Percentiles rank a stretch among this genome's conserved stretches.
These are phyloP conservation scores for Lapara coniferarum DNA, from an alignment of 2,888 invertebrate genomes.

Conservation along the genomic window DNA sequence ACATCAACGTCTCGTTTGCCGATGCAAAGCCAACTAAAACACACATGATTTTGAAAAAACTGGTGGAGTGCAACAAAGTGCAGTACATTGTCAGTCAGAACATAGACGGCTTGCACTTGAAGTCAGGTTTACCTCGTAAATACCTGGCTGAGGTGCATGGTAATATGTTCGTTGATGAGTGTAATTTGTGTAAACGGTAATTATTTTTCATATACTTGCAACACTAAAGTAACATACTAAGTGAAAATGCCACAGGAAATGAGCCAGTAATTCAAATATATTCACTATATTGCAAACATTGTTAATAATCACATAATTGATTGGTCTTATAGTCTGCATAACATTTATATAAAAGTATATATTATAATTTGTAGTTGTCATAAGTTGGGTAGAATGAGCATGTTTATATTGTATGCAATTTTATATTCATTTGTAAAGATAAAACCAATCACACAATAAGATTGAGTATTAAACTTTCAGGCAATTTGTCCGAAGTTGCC, in stretches of 20 bases:
- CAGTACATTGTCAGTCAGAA: conserved; percentile 98
- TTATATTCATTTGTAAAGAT: no score
- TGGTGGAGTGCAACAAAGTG: conserved; percentile 87
- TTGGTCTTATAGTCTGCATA: no score
- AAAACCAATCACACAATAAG: not conserved
- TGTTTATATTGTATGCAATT: no score
- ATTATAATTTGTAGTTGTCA: no score
- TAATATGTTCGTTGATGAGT: conserved; percentile 98
- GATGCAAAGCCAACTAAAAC: conserved; percentile 96
- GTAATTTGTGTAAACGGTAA: conserved; percentile 93
- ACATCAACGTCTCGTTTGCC: conserved; percentile 93
- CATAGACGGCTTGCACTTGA: conserved; percentile 98
- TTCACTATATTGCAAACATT: no score
- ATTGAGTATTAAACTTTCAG: conserved; percentile 67
- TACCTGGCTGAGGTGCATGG: conserved; percentile 97
- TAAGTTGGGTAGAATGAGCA: no score
- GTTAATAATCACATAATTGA: no score
- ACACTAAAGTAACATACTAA: no score
- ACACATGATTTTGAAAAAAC: conserved; percentile 94
- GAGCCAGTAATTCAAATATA: no score
- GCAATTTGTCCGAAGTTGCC: conserved; percentile 90
- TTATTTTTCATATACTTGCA: not conserved
- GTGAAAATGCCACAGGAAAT: no score
- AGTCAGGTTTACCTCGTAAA: conserved; percentile 92
- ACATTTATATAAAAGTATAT: no score